Base-by-base conservation (phyloP, 2,888 invertebrate species). In the Alloplasta piceator region DNA sequence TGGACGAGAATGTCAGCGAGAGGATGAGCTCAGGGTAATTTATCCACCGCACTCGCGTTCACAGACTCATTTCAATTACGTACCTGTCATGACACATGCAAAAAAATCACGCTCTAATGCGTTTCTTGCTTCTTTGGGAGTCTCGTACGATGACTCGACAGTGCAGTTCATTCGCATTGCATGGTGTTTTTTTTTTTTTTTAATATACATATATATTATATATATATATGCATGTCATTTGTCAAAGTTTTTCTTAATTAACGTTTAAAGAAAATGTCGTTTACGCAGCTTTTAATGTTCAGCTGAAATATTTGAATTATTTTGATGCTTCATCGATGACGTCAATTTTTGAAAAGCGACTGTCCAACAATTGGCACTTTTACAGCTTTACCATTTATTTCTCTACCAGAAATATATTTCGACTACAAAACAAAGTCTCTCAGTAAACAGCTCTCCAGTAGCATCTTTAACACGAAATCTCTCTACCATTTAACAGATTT, bases 51-150 rank as follows among this genome's bases (percentile, higher is more conserved):
- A 71, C 67, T 67, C 75, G 64, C 81, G 73, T 76, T 26, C 80
- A 80, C 78, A 84, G 70, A 79, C 82, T 80, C 82, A 80, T 84
- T 84, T 80, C 83, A 84, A 84, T 84, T 82, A 84, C 80, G 77
- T 83, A 83, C 82, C 83, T 82, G 83, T 82, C 83, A 83, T 78
- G 83, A 83, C 80, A 81, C 73, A 80, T 77, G 75, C 78, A 63
- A 78, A 83, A 83, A 75, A 75, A 83, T 83, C 81, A 76, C 75
- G 75, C 73, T 81, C 80, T 82, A 80, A 82, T 82, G 82, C 82
- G 74, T 80, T 82, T 82, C 82, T 82, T 82, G 77, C 82, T 78
- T 58, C 80, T 78, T 72, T 71, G 74, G 74, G 74, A 78, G 80
- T 72, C 72, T 74, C 80, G 66, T 63, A 52, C 76, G 74, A 82